These are phyloP conservation scores for Cordilura impudica DNA, from an alignment of 2,888 invertebrate species.

Conservation along the genomic window DNA sequence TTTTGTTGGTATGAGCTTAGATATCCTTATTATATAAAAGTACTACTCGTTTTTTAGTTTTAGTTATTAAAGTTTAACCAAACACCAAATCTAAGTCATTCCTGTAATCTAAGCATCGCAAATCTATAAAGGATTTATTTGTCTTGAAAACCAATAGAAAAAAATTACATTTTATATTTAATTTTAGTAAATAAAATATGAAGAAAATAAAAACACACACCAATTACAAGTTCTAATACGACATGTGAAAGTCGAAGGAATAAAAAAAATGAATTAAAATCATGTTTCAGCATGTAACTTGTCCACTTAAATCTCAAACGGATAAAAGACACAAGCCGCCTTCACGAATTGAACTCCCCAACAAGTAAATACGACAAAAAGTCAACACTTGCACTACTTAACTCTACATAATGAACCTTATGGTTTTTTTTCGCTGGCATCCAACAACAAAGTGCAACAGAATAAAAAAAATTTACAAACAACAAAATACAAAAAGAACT, in stretches of 20 bases:
- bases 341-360: constrained; percentile 61
- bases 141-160: no score
- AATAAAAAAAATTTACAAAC: neutral
- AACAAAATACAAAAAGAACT: constrained; percentile 28
- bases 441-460: constrained; percentile 53
- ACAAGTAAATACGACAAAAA: constrained; percentile 42
- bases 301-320: constrained; percentile 59
- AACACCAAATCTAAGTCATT: no score
- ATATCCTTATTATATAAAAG: no score
- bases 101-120: no score
- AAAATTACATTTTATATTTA: constrained; percentile 4
- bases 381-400: constrained; percentile 60
- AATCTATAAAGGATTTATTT: no score
- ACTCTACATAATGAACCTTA: constrained; percentile 51
- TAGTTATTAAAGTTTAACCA: no score
- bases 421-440: constrained; percentile 44
- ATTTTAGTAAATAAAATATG: neutral
- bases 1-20: no score
- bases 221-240: constrained; percentile 42
- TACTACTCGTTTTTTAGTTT: no score
- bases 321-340: constrained; percentile 59
- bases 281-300: constrained; percentile 59
- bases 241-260: constrained; percentile 34
- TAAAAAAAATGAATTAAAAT: constrained; percentile 13
- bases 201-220: constrained; percentile 20